These are phyloP conservation scores for Drosophila yakuba DNA, from an alignment of 1,140 invertebrate genomes.

Conservation along the genomic window DNA sequence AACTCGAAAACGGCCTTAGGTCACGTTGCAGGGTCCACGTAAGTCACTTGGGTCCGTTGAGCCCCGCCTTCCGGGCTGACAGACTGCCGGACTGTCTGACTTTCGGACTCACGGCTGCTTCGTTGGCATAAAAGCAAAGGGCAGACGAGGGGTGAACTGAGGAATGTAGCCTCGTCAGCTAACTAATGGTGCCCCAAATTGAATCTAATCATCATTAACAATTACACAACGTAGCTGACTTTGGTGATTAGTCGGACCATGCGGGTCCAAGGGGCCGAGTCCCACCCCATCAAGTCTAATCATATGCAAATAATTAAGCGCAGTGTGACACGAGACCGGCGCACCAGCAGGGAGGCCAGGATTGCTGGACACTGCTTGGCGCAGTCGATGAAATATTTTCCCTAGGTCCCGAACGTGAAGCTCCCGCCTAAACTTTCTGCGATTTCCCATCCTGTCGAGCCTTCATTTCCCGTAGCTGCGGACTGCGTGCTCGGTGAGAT, in stretches of 20 bases:
- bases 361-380: constrained; percentile 10
- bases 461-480: constrained; percentile 9
- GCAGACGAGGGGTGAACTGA: constrained; percentile 45
- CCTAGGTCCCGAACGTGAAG: constrained; percentile 68
- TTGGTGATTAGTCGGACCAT: constrained; percentile 60
- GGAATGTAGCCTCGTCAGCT: constrained; percentile 61
- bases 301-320: constrained; percentile 85
- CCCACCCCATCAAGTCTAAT: constrained; percentile 78
- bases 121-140: constrained; percentile 81
- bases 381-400: constrained; percentile 73
- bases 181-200: constrained; percentile 85
- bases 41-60: constrained; percentile 66
- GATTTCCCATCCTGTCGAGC: constrained; percentile 9
- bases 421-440: constrained; percentile 70
- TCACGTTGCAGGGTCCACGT: constrained; percentile 77
- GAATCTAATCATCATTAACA: constrained; percentile 85
- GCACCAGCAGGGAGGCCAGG: constrained; percentile 13
- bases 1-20: constrained; percentile 70
- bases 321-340: constrained; percentile 50
- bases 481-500: constrained; percentile 52
- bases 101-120: constrained; percentile 42
- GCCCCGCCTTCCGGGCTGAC: constrained; percentile 10
- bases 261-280: constrained; percentile 4
- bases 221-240: constrained; percentile 75
- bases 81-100: not conserved